A percentile compares a stretch with the other conserved stretches of the same genome.
phyloP scores from a whole-genome alignment of 2,113 vertebrate genomes.

The Tenebrosternarchus preto region DNA sequence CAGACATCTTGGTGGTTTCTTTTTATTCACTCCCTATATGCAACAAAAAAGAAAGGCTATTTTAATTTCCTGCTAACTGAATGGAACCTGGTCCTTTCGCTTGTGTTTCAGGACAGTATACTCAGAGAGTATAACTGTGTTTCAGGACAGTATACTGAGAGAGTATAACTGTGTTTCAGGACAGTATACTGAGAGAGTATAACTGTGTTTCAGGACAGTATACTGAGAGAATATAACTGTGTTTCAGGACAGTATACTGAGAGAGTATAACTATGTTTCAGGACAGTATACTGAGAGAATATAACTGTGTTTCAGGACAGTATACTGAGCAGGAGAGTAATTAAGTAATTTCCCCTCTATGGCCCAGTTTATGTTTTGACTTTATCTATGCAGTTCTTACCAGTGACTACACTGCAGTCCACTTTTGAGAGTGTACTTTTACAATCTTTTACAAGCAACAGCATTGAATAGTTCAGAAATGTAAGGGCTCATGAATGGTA shows the following conservation, averaged over 20 bases:
- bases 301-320: neutral
- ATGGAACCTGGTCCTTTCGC: neutral
- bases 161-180: too few species aligned
- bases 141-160: neutral
- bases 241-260: neutral
- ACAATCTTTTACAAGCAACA: neutral
- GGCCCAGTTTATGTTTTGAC: too few species aligned
- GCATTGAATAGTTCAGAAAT: neutral
- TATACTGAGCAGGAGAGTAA: neutral
- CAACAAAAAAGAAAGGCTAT: neutral
- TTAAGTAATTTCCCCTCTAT: neutral
- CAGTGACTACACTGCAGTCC: neutral
- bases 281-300: neutral
- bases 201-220: too few species aligned
- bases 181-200: neutral
- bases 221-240: too few species aligned
- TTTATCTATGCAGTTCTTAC: too few species aligned
- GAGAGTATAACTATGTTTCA: too few species aligned
- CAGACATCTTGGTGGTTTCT: conserved; percentile 71
- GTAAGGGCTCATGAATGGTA: too few species aligned
- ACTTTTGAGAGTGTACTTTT: neutral
- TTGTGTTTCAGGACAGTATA: neutral
- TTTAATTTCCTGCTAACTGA: neutral
- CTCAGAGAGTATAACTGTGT: neutral
- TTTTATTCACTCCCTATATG: conserved; percentile 57